phyloP scores from a whole-genome alignment of 2,888 invertebrate species.

The Spodoptera exigua region DNA sequence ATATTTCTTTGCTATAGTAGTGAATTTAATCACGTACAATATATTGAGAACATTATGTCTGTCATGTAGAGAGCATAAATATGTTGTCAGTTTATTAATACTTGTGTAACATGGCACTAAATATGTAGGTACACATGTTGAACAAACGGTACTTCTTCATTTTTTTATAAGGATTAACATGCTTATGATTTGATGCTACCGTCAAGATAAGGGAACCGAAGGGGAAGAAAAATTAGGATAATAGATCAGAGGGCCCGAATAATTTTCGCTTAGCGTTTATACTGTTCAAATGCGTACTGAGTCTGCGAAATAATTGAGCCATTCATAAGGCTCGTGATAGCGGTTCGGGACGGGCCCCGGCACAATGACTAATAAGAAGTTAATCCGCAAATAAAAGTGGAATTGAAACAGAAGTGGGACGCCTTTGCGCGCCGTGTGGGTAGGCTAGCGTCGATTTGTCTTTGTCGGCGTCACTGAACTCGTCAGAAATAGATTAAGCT shows the following conservation, averaged over 20 bases:
- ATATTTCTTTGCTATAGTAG: constrained; percentile 65
- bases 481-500: constrained; percentile 90
- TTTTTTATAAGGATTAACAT: constrained; percentile 66
- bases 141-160: constrained; percentile 59
- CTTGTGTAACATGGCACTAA: constrained; percentile 69
- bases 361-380: constrained; percentile 89
- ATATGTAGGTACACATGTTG: constrained; percentile 74
- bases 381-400: constrained; percentile 89
- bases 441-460: constrained; percentile 89
- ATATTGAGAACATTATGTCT: constrained; percentile 77
- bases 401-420: constrained; percentile 89
- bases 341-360: constrained; percentile 77
- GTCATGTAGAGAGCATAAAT: constrained; percentile 77
- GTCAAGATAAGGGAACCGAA: constrained; percentile 25
- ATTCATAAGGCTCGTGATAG: constrained; percentile 88
- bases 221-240: constrained; percentile 46
- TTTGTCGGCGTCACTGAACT: constrained; percentile 90
- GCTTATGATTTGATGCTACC: constrained; percentile 61
- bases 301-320: constrained; percentile 86
- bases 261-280: constrained; percentile 60
- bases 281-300: constrained; percentile 68
- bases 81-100: constrained; percentile 83
- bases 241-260: constrained; percentile 52
- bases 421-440: constrained; percentile 87
- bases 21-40: constrained; percentile 75